Conservation (phyloP, 2,888 invertebrate genomes). For the Agonopterix arenella region DNA sequence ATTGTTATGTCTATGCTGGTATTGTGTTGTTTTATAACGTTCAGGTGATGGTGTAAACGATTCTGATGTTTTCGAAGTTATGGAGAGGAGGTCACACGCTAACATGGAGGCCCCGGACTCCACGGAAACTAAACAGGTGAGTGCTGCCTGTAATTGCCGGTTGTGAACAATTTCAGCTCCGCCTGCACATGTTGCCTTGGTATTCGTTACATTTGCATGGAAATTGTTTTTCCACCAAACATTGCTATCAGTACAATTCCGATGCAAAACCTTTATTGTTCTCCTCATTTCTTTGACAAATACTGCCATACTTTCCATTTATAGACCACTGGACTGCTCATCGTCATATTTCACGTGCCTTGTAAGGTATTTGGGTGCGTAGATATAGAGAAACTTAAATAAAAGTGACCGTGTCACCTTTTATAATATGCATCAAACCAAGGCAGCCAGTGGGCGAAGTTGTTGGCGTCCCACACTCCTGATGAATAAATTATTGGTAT, state of each 20-base stretch:
- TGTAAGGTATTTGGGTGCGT: not conserved
- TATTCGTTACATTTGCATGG: constrained; percentile 28
- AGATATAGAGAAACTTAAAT: not conserved
- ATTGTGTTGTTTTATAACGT: constrained; percentile 52
- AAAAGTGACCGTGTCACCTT: constrained; percentile 33
- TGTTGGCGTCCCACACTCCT: constrained; percentile 59
- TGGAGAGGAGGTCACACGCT: constrained; percentile 71
- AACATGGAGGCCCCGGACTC: constrained; percentile 80
- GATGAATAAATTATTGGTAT: constrained; percentile 67
- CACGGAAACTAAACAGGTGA: constrained; percentile 82
- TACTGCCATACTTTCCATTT: not conserved
- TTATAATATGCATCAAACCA: constrained; percentile 46
- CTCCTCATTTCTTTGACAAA: not conserved
- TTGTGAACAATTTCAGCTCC: constrained; percentile 49
- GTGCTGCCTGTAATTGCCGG: constrained; percentile 59
- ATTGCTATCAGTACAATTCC: not conserved
- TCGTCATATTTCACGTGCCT: not conserved
- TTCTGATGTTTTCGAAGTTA: constrained; percentile 72
- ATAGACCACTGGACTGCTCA: not conserved
- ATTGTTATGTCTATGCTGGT: constrained; percentile 67
- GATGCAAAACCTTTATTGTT: not conserved
- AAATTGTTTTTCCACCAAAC: constrained; percentile 10
- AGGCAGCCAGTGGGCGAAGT: constrained; percentile 66
- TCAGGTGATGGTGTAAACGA: constrained; percentile 56
- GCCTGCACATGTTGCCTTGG: constrained; percentile 32